phyloP scores from a whole-genome alignment of 1,140 invertebrate genomes.

The Lycorma delicatula region DNA sequence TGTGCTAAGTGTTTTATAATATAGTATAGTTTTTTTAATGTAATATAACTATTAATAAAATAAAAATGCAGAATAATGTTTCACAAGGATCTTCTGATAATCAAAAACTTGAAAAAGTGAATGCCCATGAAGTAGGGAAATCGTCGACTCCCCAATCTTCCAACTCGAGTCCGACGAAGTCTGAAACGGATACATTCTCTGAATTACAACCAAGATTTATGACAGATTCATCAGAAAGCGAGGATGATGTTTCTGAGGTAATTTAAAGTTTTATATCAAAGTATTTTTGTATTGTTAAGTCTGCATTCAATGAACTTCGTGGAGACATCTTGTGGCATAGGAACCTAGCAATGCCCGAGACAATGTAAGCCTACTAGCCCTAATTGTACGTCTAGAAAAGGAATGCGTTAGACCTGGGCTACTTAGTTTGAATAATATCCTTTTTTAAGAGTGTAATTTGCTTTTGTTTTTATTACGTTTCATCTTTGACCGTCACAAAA shows the following conservation, averaged over 20 bases:
- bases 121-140: constrained; percentile 49
- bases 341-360: constrained; percentile 16
- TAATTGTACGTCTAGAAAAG: too few relatives aligned
- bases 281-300: neutral
- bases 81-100: constrained; percentile 61
- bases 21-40: constrained; percentile 13
- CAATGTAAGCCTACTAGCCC: constrained; percentile 25
- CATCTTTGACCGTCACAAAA: too few relatives aligned
- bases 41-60: constrained; percentile 36
- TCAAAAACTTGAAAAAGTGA: constrained; percentile 63
- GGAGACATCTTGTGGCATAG: constrained; percentile 31
- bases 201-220: constrained; percentile 69
- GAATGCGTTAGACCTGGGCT: too few relatives aligned
- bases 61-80: constrained; percentile 85
- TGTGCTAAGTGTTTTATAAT: constrained; percentile 26
- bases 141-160: constrained; percentile 51
- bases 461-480: too few relatives aligned
- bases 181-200: constrained; percentile 67
- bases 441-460: too few relatives aligned
- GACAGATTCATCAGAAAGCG: constrained; percentile 83
- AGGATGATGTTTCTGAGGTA: constrained; percentile 89
- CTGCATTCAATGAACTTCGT: constrained; percentile 22
- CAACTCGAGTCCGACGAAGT: constrained; percentile 59
- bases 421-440: too few relatives aligned
- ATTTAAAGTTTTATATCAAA: constrained; percentile 19